Evolutionary conservation across 1,140 invertebrate genomes (phyloP).

Genomic region (Achroia grisella): DNA sequence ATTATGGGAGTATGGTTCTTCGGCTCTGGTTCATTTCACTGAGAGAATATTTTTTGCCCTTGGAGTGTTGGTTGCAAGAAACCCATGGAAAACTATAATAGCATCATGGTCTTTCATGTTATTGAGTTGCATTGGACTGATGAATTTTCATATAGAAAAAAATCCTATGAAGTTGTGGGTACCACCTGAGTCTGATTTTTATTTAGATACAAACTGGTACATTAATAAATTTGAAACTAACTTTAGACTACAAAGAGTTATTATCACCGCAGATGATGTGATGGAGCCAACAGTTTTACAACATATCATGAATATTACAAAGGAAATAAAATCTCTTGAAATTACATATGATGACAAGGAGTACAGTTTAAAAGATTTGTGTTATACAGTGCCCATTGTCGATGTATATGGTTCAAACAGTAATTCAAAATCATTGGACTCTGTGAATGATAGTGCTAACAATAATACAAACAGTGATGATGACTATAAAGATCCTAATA

Average conservation of each 20-base stretch:
- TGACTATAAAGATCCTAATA: constrained; percentile 68
- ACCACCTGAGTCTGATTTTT: constrained; percentile 79
- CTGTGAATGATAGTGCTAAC: constrained; percentile 10
- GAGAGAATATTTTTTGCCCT: constrained; percentile 69
- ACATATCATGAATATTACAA: constrained; percentile 42
- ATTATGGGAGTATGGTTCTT: constrained; percentile 59
- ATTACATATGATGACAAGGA: constrained; percentile 39
- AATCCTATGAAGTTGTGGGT: constrained; percentile 86
- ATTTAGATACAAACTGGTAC: constrained; percentile 81
- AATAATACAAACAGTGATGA: constrained; percentile 21
- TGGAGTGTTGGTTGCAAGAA: constrained; percentile 62
- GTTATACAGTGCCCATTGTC: constrained; percentile 76
- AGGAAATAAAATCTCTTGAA: constrained; percentile 42
- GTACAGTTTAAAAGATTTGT: constrained; percentile 76
- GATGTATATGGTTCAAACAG: constrained; percentile 44
- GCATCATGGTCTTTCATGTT: constrained; percentile 71
- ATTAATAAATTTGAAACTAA: constrained; percentile 79
- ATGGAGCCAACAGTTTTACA: constrained; percentile 74
- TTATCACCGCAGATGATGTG: constrained; percentile 80
- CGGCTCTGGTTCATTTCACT: constrained; percentile 52
- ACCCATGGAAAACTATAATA: constrained; percentile 74
- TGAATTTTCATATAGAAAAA: constrained; percentile 76
- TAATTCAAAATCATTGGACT: constrained; percentile 53
- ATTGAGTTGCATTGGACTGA: constrained; percentile 72
- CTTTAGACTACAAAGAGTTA: constrained; percentile 76